Conservation (phyloP, 2,888 invertebrate species). For the Thymelicus lineola region DNA sequence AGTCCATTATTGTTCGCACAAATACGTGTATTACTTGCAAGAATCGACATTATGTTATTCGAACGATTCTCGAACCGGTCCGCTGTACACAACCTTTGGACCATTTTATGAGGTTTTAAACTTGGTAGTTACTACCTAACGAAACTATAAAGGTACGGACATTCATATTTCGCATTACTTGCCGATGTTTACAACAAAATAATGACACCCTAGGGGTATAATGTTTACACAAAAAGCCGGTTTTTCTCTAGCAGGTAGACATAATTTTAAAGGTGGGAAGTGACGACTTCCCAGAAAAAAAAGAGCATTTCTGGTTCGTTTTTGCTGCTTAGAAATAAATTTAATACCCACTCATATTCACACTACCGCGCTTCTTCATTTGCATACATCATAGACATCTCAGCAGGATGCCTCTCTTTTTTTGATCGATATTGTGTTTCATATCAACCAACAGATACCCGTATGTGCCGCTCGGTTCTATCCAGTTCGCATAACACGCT, state of each 20-base stretch:
- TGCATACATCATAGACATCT: no score
- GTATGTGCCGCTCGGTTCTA: no score
- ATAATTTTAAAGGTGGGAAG: not conserved
- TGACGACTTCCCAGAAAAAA: not conserved
- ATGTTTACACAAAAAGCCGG: conserved; percentile 1
- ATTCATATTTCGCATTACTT: not conserved
- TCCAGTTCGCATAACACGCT: no score
- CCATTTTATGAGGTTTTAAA: not conserved
- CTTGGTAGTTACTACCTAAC: not conserved
- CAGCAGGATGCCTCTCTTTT: no score
- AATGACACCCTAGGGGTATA: not conserved
- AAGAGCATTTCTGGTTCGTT: no score
- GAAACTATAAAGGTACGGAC: not conserved
- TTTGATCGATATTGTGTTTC: no score
- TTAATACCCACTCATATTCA: no score
- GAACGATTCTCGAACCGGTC: not conserved
- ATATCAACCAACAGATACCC: no score
- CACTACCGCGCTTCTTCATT: no score
- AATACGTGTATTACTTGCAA: no score
- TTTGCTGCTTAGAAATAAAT: no score
- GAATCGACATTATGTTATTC: not conserved
- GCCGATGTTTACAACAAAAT: not conserved
- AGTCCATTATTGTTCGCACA: no score
- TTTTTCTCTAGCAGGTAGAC: not conserved
- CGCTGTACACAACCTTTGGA: not conserved